Evolutionary conservation across 2,888 invertebrate species (phyloP).

Genomic region (Heliconius aoede): DNA sequence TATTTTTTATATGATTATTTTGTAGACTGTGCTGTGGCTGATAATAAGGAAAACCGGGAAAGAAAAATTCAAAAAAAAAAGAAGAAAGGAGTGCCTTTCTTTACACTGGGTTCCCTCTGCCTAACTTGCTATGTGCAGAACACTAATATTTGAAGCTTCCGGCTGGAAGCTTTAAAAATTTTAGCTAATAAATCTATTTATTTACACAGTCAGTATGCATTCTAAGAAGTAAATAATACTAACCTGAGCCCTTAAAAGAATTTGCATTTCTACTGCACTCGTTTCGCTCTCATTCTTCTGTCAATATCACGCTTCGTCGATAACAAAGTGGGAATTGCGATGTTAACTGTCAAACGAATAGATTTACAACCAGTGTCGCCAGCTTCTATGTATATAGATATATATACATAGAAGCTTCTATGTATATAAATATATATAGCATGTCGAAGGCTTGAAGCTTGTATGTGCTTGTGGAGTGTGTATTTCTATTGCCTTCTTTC

Average conservation of each 20-base stretch:
- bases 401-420: too few species aligned
- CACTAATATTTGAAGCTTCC: too few species aligned
- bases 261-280: not conserved
- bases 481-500: not conserved
- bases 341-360: slow-evolving; percentile 16
- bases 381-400: not conserved
- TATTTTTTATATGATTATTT: not conserved
- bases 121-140: too few species aligned
- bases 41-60: too few species aligned
- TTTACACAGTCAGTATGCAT: not conserved
- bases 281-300: slow-evolving; percentile 11
- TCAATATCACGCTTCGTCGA: slow-evolving; percentile 12
- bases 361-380: slow-evolving; percentile 8
- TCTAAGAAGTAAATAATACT: not conserved
- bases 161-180: too few species aligned
- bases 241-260: not conserved
- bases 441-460: not conserved
- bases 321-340: slow-evolving; percentile 16
- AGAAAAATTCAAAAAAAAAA: too few species aligned
- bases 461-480: not conserved
- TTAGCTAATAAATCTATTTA: not conserved
- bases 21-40: too few species aligned
- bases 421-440: too few species aligned
- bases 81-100: too few species aligned
- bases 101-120: too few species aligned